Percentiles rank a stretch among this genome's conserved stretches.
phyloP scores from a whole-genome alignment of 2,888 invertebrate species.

The Caenorhabditis sulstoni region DNA sequence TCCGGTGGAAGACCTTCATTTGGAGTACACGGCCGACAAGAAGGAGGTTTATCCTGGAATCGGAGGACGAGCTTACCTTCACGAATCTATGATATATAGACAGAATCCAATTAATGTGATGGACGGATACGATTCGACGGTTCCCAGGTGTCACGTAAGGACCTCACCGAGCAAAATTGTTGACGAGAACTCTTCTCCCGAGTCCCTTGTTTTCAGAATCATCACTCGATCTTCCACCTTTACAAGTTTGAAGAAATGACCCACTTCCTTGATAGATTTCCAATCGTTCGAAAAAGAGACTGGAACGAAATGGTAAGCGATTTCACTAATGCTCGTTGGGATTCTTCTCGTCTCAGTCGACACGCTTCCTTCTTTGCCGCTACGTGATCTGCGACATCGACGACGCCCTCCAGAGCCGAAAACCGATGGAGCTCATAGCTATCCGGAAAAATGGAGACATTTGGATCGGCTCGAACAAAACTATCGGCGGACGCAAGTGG shows the following conservation, averaged over 20 bases:
- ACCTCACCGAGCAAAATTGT: no score
- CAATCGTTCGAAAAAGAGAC: background rate
- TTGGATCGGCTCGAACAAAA: conserved; percentile 44
- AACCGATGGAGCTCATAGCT: conserved; percentile 29
- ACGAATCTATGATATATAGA: conserved; percentile 6
- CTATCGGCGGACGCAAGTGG: no score
- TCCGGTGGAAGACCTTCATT: background rate
- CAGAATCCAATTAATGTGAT: conserved; percentile 15
- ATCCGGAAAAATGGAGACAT: conserved; percentile 32
- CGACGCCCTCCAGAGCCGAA: conserved; percentile 6
- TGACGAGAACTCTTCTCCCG: no score
- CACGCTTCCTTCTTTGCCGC: conserved; percentile 38
- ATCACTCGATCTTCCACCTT: conserved; percentile 32
- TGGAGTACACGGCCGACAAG: conserved; percentile 18
- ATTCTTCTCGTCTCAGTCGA: conserved; percentile 20
- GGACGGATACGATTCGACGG: conserved; percentile 17
- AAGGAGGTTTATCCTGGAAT: conserved; percentile 2
- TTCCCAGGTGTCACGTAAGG: no score
- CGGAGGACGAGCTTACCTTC: background rate
- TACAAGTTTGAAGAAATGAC: conserved; percentile 29
- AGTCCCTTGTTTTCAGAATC: conserved; percentile 25
- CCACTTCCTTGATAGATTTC: conserved; percentile 10
- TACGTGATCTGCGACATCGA: conserved; percentile 44
- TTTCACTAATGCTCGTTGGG: background rate
- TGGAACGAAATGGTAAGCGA: conserved; percentile 21